Percentiles rank a stretch among this genome's conserved stretches.
Conservation (phyloP, 2,113 vertebrate species). For the Corydoras sp. region DNA sequence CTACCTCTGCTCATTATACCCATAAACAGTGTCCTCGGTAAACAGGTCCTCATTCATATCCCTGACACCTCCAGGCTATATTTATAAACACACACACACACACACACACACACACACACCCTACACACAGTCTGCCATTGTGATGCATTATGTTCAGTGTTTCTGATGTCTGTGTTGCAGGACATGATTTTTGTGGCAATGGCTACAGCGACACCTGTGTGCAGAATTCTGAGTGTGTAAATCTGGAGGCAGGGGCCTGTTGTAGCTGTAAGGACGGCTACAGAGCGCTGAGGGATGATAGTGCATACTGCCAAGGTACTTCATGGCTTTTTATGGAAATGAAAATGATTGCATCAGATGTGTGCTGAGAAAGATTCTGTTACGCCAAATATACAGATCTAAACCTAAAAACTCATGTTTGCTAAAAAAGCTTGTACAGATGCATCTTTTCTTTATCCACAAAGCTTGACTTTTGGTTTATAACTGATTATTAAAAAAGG, state of each 20-base stretch:
- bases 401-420: too few relatives aligned
- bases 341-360: slow-evolving; percentile 2
- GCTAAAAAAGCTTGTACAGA: too few relatives aligned
- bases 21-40: slow-evolving; percentile 31
- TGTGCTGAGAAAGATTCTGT: background rate
- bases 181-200: slow-evolving; percentile 81
- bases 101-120: background rate
- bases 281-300: slow-evolving; percentile 76
- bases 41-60: slow-evolving; percentile 13
- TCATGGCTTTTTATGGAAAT: slow-evolving; percentile 9
- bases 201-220: slow-evolving; percentile 71
- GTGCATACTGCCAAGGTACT: slow-evolving; percentile 84
- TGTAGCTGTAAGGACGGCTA: slow-evolving; percentile 79
- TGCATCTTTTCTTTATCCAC: too few relatives aligned
- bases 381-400: too few relatives aligned
- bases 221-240: slow-evolving; percentile 80
- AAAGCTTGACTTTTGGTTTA: too few relatives aligned
- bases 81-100: slow-evolving; percentile 8
- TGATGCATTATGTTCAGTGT: background rate
- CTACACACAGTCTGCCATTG: background rate
- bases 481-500: too few relatives aligned
- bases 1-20: slow-evolving; percentile 28
- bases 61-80: slow-evolving; percentile 23
- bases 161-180: slow-evolving; percentile 44
- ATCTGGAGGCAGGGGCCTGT: slow-evolving; percentile 74